Percentiles rank a stretch among this genome's conserved stretches.
phyloP scores from a whole-genome alignment of 64 coral and sea anemone species.

The Cladopsammia gracilis region DNA sequence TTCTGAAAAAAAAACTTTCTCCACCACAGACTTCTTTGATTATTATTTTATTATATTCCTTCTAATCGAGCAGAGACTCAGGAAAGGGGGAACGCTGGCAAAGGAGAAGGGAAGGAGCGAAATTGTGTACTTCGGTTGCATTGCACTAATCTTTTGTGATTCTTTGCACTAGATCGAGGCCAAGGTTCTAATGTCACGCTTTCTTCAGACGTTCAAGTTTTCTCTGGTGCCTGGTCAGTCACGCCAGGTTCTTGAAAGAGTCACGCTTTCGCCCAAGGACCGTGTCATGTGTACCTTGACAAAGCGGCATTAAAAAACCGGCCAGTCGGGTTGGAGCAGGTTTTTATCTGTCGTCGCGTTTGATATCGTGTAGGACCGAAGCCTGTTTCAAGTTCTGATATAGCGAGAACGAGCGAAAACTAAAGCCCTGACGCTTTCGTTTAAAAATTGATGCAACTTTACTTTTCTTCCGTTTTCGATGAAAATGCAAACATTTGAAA shows the following conservation, averaged over 20 bases:
- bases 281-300: constrained; percentile 55
- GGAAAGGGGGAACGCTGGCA: too few relatives aligned
- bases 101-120: too few relatives aligned
- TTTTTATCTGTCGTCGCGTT: not conserved
- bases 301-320: not conserved
- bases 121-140: not conserved
- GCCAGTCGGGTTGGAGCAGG: not conserved
- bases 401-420: not conserved
- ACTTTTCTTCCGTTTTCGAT: too few relatives aligned
- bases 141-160: not conserved
- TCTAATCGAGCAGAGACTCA: too few relatives aligned
- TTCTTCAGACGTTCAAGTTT: constrained; percentile 75
- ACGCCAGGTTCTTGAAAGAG: constrained; percentile 21
- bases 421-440: too few relatives aligned
- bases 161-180: constrained; percentile 53
- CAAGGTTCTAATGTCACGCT: constrained; percentile 60
- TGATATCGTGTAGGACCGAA: too few relatives aligned
- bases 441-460: too few relatives aligned
- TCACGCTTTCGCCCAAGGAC: constrained; percentile 38
- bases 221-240: constrained; percentile 55
- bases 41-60: too few relatives aligned
- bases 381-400: not conserved
- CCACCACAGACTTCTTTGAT: too few relatives aligned
- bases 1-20: too few relatives aligned
- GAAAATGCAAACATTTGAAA: too few relatives aligned